phyloP scores from a whole-genome alignment of 1,140 invertebrate genomes.

The Diploscapter pachys region DNA sequence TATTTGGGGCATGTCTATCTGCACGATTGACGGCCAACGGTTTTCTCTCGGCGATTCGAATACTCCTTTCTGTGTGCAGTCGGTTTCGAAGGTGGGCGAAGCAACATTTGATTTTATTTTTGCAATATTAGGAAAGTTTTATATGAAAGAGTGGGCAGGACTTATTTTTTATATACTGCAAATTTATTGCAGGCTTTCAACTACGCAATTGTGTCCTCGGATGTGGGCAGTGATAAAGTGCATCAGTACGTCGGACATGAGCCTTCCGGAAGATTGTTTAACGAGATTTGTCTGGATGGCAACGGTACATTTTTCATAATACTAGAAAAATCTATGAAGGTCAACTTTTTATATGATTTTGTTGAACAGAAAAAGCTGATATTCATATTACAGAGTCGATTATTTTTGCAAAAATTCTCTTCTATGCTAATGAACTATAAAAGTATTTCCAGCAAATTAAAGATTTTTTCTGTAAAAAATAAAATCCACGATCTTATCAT shows the following conservation, averaged over 20 bases:
- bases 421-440: too few relatives aligned
- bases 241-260: slow-evolving; percentile 78
- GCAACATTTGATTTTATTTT: too few relatives aligned
- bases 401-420: too few relatives aligned
- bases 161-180: not conserved
- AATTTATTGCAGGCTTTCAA: slow-evolving; percentile 72
- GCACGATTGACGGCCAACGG: slow-evolving; percentile 63
- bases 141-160: not conserved
- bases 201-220: slow-evolving; percentile 87
- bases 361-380: too few relatives aligned
- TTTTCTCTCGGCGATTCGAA: slow-evolving; percentile 48
- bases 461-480: not conserved
- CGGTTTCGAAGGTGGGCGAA: slow-evolving; percentile 65
- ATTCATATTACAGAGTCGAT: too few relatives aligned
- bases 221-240: slow-evolving; percentile 81
- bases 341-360: not conserved
- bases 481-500: not conserved
- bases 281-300: slow-evolving; percentile 87
- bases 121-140: too few relatives aligned
- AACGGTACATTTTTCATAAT: slow-evolving; percentile 71
- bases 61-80: slow-evolving; percentile 53
- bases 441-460: too few relatives aligned
- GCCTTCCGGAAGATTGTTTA: slow-evolving; percentile 91
- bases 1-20: slow-evolving; percentile 61
- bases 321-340: not conserved